These are phyloP conservation scores for Melanophora roralis DNA, from an alignment of 2,888 invertebrate genomes.

Conservation along the genomic window DNA sequence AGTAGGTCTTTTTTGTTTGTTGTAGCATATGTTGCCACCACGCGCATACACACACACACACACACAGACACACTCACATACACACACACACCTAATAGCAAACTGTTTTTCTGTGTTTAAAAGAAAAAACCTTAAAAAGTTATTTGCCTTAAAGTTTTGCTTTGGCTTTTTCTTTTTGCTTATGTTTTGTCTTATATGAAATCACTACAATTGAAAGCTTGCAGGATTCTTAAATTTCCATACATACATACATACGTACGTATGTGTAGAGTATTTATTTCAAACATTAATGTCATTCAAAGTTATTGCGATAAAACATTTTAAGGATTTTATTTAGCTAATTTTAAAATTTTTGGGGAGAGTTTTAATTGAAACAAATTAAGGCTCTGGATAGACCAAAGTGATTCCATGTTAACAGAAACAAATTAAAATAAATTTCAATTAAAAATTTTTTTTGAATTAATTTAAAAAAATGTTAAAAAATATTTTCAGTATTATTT, in stretches of 20 bases:
- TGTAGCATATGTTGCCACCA: constrained; percentile 54
- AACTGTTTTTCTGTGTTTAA: constrained; percentile 27
- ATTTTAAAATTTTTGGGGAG: too few species aligned
- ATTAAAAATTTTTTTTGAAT: not conserved
- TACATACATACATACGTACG: not conserved
- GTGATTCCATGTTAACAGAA: too few species aligned
- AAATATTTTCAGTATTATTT: too few species aligned
- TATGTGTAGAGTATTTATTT: not conserved
- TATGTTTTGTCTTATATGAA: not conserved
- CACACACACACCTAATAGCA: too few species aligned
- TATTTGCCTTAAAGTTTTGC: not conserved
- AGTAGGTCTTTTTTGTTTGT: constrained; percentile 21
- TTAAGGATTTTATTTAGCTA: too few species aligned
- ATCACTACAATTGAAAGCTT: constrained; percentile 33
- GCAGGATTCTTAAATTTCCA: constrained; percentile 7
- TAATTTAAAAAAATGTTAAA: too few species aligned
- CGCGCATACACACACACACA: too few species aligned
- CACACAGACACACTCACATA: too few species aligned
- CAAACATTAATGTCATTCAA: not conserved
- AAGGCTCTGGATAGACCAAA: too few species aligned
- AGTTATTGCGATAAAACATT: too few species aligned
- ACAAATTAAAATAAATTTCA: too few species aligned
- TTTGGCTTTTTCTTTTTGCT: not conserved
- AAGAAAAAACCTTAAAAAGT: not conserved
- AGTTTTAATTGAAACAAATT: too few species aligned